phyloP scores from a whole-genome alignment of 2,797 vertebrate species.

The Cryptoprocta ferox region DNA sequence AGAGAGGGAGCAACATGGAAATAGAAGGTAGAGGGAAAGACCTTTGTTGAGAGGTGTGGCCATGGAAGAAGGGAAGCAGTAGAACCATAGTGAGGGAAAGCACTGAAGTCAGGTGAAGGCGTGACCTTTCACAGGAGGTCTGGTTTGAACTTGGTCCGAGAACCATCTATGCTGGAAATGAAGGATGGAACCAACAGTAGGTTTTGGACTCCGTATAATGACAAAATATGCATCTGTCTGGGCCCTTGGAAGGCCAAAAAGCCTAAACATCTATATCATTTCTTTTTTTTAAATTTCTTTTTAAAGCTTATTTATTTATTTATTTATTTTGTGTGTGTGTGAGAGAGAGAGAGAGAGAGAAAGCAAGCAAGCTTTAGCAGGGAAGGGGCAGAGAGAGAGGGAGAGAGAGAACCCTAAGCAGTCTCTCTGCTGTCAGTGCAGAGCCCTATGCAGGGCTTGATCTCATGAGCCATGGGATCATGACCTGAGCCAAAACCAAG shows the following conservation, averaged over 20 bases:
- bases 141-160: background rate
- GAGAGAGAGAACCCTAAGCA: no score
- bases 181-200: background rate
- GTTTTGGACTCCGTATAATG: background rate
- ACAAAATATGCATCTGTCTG: background rate
- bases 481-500: no score
- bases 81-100: background rate
- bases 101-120: constrained; percentile 26
- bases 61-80: background rate
- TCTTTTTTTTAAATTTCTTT: background rate
- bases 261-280: background rate
- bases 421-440: no score
- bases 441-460: no score
- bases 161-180: background rate
- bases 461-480: no score
- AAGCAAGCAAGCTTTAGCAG: no score
- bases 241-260: background rate
- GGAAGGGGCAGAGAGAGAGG: no score
- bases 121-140: background rate
- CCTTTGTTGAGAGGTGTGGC: background rate
- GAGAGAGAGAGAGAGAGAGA: no score
- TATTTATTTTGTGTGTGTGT: no score
- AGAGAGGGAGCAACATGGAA: background rate
- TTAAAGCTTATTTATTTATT: no score
- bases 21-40: background rate